Evolutionary conservation across 2,113 vertebrate genomes (phyloP).

Genomic region (Eupsittula cactorum): DNA sequence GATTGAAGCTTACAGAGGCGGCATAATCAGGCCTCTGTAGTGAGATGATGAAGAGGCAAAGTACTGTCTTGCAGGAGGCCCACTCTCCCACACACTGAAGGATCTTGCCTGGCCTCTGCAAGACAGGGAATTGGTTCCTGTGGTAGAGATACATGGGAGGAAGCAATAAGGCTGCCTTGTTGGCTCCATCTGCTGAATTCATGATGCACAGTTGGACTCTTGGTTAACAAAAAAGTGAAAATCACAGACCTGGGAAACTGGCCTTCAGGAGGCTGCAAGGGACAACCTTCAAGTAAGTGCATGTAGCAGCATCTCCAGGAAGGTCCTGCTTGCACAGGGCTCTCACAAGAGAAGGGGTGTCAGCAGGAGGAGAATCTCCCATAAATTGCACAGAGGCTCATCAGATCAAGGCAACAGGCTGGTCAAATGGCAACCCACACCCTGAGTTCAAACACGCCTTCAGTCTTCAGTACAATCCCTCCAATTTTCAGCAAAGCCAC

Average conservation of each 20-base stretch:
- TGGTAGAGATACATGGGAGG: neutral
- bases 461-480: neutral
- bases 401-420: neutral
- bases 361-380: neutral
- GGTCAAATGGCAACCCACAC: neutral
- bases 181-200: neutral
- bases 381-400: neutral
- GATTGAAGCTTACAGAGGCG: neutral
- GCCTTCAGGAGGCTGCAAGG: neutral
- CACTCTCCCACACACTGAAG: neutral
- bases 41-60: neutral
- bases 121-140: neutral
- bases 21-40: neutral
- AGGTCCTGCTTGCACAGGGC: neutral
- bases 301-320: neutral
- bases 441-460: neutral
- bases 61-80: neutral
- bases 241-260: neutral
- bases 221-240: neutral
- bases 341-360: neutral
- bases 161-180: neutral
- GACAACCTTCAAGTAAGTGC: neutral
- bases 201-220: neutral
- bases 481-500: neutral
- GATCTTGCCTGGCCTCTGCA: neutral